These are phyloP conservation scores for Seriola aureovittata DNA, from an alignment of 2,113 vertebrate species.

Conservation along the genomic window DNA sequence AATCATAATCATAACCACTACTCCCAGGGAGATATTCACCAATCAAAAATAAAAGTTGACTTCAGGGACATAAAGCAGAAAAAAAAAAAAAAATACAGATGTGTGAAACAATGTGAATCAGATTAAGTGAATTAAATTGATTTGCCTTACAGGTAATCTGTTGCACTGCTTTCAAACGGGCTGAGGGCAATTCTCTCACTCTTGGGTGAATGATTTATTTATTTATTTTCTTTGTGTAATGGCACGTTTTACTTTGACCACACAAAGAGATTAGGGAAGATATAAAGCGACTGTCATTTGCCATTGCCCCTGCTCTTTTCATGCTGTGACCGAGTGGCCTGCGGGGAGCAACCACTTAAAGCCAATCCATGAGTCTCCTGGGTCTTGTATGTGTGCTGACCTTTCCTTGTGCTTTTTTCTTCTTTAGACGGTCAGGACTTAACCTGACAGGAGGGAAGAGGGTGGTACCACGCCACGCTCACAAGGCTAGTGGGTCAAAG, in stretches of 20 bases:
- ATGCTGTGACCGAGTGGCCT: slow-evolving; percentile 38
- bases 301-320: slow-evolving; percentile 55
- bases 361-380: slow-evolving; percentile 32
- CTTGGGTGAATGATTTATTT: not conserved
- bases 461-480: not conserved
- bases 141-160: not conserved
- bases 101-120: not conserved
- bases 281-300: slow-evolving; percentile 39
- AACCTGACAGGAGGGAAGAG: slow-evolving; percentile 20
- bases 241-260: slow-evolving; percentile 39
- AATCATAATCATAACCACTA: slow-evolving; percentile 58
- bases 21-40: slow-evolving; percentile 24
- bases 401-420: slow-evolving; percentile 39
- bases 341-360: slow-evolving; percentile 51
- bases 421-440: not conserved
- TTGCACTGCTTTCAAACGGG: not conserved
- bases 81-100: not conserved
- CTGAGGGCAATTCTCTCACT: not conserved
- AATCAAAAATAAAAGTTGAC: slow-evolving; percentile 8
- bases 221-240: slow-evolving; percentile 7
- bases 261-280: slow-evolving; percentile 54
- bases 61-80: not conserved
- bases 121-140: not conserved
- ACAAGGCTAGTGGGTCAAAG: slow-evolving; percentile 8
- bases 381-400: slow-evolving; percentile 49